Percentiles rank a stretch among this genome's conserved stretches.
These are phyloP conservation scores for Melieria picta DNA, from an alignment of 2,888 invertebrate species.

Conservation along the genomic window DNA sequence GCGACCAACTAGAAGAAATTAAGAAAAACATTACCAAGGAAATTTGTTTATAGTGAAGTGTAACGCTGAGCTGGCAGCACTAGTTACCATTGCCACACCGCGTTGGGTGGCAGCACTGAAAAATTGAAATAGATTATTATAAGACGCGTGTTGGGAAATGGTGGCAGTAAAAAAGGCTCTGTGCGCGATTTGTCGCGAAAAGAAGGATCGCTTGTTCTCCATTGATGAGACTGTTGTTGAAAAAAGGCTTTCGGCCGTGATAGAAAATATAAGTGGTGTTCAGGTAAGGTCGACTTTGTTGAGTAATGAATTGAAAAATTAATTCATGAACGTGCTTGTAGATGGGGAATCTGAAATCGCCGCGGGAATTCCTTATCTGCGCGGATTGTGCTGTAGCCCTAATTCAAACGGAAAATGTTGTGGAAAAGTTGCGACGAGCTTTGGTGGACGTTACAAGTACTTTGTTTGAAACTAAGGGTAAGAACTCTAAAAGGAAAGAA, in stretches of 20 bases:
- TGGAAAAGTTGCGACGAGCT: conserved; percentile 21
- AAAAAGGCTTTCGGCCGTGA: conserved; percentile 19
- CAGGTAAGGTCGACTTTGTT: conserved; percentile 17
- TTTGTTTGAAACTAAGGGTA: too few relatives aligned
- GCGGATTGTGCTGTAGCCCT: conserved; percentile 20
- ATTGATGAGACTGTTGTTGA: background rate
- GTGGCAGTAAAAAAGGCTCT: too few relatives aligned
- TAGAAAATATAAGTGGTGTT: conserved; percentile 21
- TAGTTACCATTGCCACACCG: too few relatives aligned
- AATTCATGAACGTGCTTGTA: background rate
- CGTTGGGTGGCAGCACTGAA: too few relatives aligned
- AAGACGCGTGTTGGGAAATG: too few relatives aligned
- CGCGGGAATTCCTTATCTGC: conserved; percentile 26
- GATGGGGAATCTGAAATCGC: conserved; percentile 5
- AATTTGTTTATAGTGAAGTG: too few relatives aligned
- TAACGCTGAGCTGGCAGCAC: too few relatives aligned
- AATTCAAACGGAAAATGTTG: conserved; percentile 28
- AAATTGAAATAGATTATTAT: too few relatives aligned
- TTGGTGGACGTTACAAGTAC: too few relatives aligned
- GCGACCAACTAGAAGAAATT: too few relatives aligned
- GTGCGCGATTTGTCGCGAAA: background rate
- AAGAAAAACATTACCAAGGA: too few relatives aligned
- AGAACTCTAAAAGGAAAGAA: too few relatives aligned
- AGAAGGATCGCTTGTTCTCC: background rate
- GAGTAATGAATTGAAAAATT: background rate